Base-by-base conservation (phyloP, 2,888 invertebrate genomes). In the Cordilura impudica region DNA sequence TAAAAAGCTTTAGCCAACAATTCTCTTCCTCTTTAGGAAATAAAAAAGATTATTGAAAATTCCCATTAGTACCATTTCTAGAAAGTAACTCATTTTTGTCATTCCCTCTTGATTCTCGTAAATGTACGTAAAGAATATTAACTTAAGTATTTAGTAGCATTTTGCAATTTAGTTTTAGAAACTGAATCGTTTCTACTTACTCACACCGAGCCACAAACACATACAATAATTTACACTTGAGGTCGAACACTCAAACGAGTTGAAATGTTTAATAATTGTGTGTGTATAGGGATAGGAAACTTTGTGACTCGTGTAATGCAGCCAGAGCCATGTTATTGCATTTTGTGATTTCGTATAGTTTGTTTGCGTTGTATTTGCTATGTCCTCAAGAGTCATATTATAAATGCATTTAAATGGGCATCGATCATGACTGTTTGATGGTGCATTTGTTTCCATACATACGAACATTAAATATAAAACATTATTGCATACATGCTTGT, bases 311-410 rank as follows among this genome's bases (percentile, higher is more conserved):
- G 26, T 70, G 65, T 49, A 19, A 19, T 21, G 23, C 2, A 45
- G 51, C 35, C 12, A 47, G n/a, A 43, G 72, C 39, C 47, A 70
- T 76, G 67, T 63, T 78, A 82, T 77, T 82, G 81, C 81, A 81
- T 83, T 83, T 81, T 82, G 83, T 84, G 82, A 83, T 81, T 70
- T 79, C 63, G 29, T 8, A 19, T 10, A 3, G 47, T 47, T 66
- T 61, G 47, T 56, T 6, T 23, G 45, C 49, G 43, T 56, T 60
- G 29, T 14, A 39, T 61, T 53, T 56, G 19, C 63, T 31, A 26
- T 69, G 75, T 82, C 79, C 82, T 82, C 82, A 78, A 47, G 82
- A 82, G 83, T 73, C 82, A 81, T 81, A 82, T 83, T 82, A 83
- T 80, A 81, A 77, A 83, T 79, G 78, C 81, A 82, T 80, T 83